A percentile compares a stretch with the other conserved stretches of the same genome.
Evolutionary conservation across 2,797 vertebrate genomes (phyloP).

Genomic region (Psittacula echo): DNA sequence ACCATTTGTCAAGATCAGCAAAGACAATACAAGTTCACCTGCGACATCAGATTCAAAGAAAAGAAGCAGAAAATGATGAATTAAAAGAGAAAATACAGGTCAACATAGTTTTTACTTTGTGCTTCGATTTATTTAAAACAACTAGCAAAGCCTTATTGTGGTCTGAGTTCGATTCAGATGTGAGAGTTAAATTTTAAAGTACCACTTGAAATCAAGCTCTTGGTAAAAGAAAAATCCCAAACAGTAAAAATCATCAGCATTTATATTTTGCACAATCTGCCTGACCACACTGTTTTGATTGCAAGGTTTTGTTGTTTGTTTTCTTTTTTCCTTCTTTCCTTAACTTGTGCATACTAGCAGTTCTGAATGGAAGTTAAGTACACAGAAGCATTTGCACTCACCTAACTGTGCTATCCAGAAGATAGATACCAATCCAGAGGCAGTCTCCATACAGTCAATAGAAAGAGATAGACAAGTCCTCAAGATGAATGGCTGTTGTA

Average conservation of each 20-base stretch:
- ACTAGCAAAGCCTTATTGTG: background rate
- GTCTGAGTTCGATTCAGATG: background rate
- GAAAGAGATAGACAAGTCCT: background rate
- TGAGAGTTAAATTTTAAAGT: background rate
- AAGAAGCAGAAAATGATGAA: constrained; percentile 84
- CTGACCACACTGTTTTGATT: background rate
- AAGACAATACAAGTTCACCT: constrained; percentile 83
- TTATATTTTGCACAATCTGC: background rate
- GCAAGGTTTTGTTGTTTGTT: background rate
- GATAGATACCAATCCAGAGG: background rate
- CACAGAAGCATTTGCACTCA: background rate
- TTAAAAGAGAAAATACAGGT: constrained; percentile 86
- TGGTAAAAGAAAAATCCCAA: background rate
- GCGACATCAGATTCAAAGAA: constrained; percentile 85
- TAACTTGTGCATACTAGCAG: background rate
- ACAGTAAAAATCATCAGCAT: background rate
- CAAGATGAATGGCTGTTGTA: background rate
- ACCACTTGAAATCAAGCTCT: background rate
- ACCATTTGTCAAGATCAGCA: constrained; percentile 77
- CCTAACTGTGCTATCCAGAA: background rate
- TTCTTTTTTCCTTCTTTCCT: background rate
- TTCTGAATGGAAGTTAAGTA: background rate
- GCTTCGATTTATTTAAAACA: constrained; percentile 24
- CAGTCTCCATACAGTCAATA: background rate
- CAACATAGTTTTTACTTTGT: background rate